phyloP scores from a whole-genome alignment of 1,140 invertebrate species.

The Drosophila oshimai region DNA sequence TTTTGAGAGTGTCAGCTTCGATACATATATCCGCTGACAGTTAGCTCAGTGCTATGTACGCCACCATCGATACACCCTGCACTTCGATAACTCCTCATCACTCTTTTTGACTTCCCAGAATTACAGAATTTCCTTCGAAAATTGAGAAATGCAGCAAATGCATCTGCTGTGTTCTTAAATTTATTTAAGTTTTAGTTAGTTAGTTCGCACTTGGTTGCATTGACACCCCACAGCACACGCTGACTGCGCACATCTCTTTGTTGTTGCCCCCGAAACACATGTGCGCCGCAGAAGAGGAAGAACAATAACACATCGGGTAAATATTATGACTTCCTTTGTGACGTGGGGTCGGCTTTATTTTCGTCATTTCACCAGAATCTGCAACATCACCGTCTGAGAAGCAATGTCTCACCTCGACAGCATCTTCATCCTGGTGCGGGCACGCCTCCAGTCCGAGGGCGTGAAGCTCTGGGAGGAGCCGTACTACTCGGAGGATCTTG shows the following conservation, averaged over 20 bases:
- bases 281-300: constrained; percentile 5
- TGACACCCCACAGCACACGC: background rate
- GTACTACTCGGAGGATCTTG: constrained; percentile 84
- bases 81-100: too few relatives aligned
- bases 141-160: too few relatives aligned
- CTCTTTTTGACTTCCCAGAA: too few relatives aligned
- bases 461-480: constrained; percentile 89
- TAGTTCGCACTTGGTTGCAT: background rate
- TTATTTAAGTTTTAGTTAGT: background rate
- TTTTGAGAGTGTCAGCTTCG: too few relatives aligned
- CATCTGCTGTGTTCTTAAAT: too few relatives aligned
- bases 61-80: too few relatives aligned
- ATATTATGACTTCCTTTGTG: constrained; percentile 16
- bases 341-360: background rate
- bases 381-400: too few relatives aligned
- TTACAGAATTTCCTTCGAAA: too few relatives aligned
- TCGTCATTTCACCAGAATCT: background rate
- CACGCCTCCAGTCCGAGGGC: constrained; percentile 86
- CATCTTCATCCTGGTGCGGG: constrained; percentile 85
- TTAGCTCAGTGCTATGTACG: too few relatives aligned
- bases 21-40: too few relatives aligned
- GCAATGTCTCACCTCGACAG: constrained; percentile 84
- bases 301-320: constrained; percentile 23
- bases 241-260: constrained; percentile 4
- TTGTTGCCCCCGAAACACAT: constrained; percentile 6